phyloP scores from a whole-genome alignment of 2,797 vertebrate genomes.

The Poeciliopsis turneri region DNA sequence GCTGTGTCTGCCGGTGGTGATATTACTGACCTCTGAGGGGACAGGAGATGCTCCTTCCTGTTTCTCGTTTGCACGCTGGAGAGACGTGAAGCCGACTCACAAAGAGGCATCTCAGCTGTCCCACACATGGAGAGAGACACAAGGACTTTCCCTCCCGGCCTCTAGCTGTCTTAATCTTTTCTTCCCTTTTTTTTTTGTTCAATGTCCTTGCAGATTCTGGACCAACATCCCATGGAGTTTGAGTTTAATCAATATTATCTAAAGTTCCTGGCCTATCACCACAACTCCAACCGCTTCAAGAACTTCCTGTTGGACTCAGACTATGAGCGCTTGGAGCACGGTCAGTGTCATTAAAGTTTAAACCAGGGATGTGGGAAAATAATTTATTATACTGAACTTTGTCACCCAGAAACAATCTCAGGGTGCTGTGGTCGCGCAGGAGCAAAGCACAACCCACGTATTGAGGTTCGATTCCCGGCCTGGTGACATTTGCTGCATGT shows the following conservation, averaged over 20 bases:
- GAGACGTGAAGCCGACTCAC: constrained; percentile 40
- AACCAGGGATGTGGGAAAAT: constrained; percentile 9
- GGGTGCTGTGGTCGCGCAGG: too few species aligned
- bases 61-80: constrained; percentile 48
- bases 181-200: constrained; percentile 21
- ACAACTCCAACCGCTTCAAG: constrained; percentile 97
- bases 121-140: constrained; percentile 12
- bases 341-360: constrained; percentile 78
- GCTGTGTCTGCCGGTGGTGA: constrained; percentile 66
- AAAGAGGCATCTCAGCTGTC: constrained; percentile 41
- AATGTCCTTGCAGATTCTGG: constrained; percentile 86
- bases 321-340: constrained; percentile 96
- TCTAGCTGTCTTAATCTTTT: constrained; percentile 36
- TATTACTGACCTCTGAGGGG: constrained; percentile 65
- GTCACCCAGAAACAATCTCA: neutral
- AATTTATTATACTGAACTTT: neutral
- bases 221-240: constrained; percentile 95
- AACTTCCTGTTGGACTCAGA: constrained; percentile 99
- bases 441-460: too few species aligned
- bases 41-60: constrained; percentile 73
- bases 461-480: too few species aligned
- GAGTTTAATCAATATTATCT: constrained; percentile 99
- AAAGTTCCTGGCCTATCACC: constrained; percentile 98
- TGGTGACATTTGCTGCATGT: too few species aligned
- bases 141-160: constrained; percentile 8